Evolutionary conservation across 2,888 invertebrate species (phyloP).

Genomic region (Tenthredo livida): DNA sequence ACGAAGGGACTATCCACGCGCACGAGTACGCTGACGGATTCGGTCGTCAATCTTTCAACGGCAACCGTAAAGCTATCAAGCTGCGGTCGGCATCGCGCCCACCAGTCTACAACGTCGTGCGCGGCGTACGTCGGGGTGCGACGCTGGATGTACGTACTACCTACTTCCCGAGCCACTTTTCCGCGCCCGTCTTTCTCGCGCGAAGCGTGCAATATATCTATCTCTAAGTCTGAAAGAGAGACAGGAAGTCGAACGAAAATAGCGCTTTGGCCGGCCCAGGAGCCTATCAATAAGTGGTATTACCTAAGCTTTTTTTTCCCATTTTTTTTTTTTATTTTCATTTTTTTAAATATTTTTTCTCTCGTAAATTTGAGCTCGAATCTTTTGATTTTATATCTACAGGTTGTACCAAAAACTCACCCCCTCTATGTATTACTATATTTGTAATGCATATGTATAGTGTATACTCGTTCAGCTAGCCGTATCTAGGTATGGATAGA

Average conservation of each 20-base stretch:
- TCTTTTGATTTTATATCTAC: background rate
- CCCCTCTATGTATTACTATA: background rate
- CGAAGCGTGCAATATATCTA: conserved; percentile 63
- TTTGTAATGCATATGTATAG: background rate
- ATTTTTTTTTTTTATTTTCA: background rate
- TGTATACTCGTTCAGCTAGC: too few relatives aligned
- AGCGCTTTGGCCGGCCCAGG: conserved; percentile 11
- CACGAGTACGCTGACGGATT: conserved; percentile 72
- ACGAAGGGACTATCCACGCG: conserved; percentile 62
- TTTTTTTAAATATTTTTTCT: background rate
- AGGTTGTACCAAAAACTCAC: conserved; percentile 9
- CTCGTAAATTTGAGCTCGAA: background rate
- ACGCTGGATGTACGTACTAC: conserved; percentile 4
- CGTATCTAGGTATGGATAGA: background rate
- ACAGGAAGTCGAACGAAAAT: conserved; percentile 47
- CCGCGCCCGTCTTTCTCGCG: conserved; percentile 33
- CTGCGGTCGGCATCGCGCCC: conserved; percentile 58
- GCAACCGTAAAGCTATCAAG: conserved; percentile 72
- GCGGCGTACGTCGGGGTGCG: conserved; percentile 9
- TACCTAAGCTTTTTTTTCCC: background rate
- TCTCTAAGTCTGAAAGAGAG: conserved; percentile 60
- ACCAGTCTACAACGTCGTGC: conserved; percentile 52
- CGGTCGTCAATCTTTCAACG: conserved; percentile 75
- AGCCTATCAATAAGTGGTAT: conserved; percentile 23
- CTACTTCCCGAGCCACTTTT: conserved; percentile 44